Conservation (phyloP, 2,888 invertebrate genomes). For the Hymenopus coronatus region DNA sequence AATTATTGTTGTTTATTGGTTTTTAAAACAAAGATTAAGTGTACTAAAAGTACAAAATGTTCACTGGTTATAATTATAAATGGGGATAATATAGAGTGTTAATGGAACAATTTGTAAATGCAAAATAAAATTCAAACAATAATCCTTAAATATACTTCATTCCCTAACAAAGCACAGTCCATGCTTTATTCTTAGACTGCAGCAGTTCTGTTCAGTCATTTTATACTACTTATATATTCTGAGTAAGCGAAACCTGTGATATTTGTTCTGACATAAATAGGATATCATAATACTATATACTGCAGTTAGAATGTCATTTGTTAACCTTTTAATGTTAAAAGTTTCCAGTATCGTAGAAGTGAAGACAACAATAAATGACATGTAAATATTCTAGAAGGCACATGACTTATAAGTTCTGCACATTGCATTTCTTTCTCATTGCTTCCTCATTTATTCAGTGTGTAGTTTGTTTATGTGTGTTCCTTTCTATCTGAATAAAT, state of each 20-base stretch:
- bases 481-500: too few relatives aligned
- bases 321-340: not conserved
- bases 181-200: not conserved
- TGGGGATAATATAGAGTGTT: not conserved
- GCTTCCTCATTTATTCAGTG: too few relatives aligned
- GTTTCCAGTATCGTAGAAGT: not conserved
- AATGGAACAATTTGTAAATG: not conserved
- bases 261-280: not conserved
- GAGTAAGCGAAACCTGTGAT: conserved; percentile 14
- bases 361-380: not conserved
- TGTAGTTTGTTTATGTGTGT: too few relatives aligned
- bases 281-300: not conserved
- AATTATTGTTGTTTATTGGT: not conserved
- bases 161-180: not conserved
- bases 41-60: not conserved
- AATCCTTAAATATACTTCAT: not conserved
- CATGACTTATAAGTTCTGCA: not conserved
- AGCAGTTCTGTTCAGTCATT: not conserved
- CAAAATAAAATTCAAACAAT: not conserved
- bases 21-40: not conserved
- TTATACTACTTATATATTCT: not conserved
- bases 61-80: not conserved
- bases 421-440: not conserved
- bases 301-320: not conserved
- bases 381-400: not conserved